Base-by-base conservation (phyloP, 2,888 invertebrate genomes). In the Dugesia japonica region DNA sequence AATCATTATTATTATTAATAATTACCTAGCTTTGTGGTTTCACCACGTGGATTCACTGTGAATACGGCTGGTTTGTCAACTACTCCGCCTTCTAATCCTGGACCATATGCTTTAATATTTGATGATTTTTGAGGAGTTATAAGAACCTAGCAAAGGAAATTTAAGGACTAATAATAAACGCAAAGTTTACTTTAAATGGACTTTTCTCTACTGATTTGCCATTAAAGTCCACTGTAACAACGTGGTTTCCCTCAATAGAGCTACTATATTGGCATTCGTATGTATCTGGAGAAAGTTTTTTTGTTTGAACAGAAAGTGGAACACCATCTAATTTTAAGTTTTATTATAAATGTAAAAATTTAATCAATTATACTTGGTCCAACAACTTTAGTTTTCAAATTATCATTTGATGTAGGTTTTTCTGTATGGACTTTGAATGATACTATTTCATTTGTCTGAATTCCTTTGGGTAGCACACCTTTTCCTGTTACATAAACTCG, bases 361-460 rank as follows among this genome's bases (percentile, higher is more conserved):
- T 23, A 4, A 28, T 26, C 20, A 4, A n/a, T 27, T 71, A 23
- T 23, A 76, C 76, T 38, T 26, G 76, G 76, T 26, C 76, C 76
- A 73, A 31, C 28, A 26, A 76, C 31, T 56, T 76, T 76, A 1
- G 71, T 71, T 26, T 27, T 76, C 9, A 76, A 23, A 28, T 76
- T 71, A 26, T 90, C 91, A 83, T 90, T 89, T 27, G 91, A 91
- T 78, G 91, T 56, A 1, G 56, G 91, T 71, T 90, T 90, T 82
- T 91, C 90, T 0, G 91, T 90, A 81, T 88, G 87, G 75, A 92
- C 89, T 81, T 88, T 89, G 82, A 92, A 91, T 82, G 90, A 90
- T 9, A 91, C 91, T 79, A 88, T 88, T 81, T 92, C 92, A 76
- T 89, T 89, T 0, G 91, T 89, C 23, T 92, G 87, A 1, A 92